phyloP scores from a whole-genome alignment of 2,888 invertebrate genomes.

The Cheilosia vernalis region DNA sequence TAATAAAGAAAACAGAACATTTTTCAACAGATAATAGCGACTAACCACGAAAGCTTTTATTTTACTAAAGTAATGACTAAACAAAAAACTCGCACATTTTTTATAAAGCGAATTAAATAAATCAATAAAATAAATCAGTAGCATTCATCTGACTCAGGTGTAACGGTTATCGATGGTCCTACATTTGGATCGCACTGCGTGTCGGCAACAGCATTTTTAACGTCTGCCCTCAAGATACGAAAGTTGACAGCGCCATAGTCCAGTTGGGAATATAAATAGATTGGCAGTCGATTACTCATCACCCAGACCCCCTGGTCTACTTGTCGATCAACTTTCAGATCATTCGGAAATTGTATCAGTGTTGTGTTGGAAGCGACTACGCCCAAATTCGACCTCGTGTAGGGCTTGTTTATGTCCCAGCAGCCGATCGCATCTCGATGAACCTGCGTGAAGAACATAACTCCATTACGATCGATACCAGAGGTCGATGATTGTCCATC shows the following conservation, averaged over 20 bases:
- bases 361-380: conserved; percentile 80
- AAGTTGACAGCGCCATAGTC: conserved; percentile 88
- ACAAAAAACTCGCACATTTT: too few species aligned
- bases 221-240: conserved; percentile 88
- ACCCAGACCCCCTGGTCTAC: conserved; percentile 88
- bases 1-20: too few species aligned
- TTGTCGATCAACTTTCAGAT: conserved; percentile 90
- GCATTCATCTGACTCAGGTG: conserved; percentile 60
- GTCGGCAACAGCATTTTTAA: conserved; percentile 86
- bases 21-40: too few species aligned
- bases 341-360: conserved; percentile 91
- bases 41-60: too few species aligned
- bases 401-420: conserved; percentile 90
- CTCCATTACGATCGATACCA: conserved; percentile 87
- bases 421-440: conserved; percentile 90
- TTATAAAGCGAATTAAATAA: background rate
- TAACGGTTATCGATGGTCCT: conserved; percentile 30
- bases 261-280: conserved; percentile 88
- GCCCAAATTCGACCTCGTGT: conserved; percentile 86
- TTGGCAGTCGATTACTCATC: conserved; percentile 89
- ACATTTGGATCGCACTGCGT: conserved; percentile 88
- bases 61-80: too few species aligned
- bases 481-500: conserved; percentile 90
- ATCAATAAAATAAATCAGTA: too few species aligned
- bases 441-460: conserved; percentile 92